Conservation (phyloP, 2,113 vertebrate species). For the Malurus elegans region DNA sequence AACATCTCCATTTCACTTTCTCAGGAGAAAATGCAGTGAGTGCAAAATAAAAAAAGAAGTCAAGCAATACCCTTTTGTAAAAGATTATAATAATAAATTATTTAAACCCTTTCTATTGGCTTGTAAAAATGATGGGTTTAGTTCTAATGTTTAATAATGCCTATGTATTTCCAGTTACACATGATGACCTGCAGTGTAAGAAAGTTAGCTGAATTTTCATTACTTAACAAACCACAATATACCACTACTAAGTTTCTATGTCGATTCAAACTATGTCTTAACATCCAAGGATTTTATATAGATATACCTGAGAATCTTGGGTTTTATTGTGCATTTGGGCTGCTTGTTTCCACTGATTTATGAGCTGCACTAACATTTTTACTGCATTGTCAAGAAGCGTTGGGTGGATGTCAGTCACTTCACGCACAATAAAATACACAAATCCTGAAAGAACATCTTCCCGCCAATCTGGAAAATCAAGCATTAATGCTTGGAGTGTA, state of each 20-base stretch:
- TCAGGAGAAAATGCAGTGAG: not conserved
- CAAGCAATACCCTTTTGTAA: not conserved
- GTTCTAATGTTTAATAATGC: not conserved
- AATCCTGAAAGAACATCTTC: slow-evolving; percentile 97
- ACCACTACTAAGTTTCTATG: not conserved
- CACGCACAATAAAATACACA: slow-evolving; percentile 94
- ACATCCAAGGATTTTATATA: not conserved
- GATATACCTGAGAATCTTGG: slow-evolving; percentile 86
- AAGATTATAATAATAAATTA: not conserved
- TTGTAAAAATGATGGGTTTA: not conserved
- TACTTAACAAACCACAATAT: not conserved
- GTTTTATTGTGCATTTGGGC: slow-evolving; percentile 89
- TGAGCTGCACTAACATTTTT: slow-evolving; percentile 97
- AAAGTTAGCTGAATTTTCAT: not conserved
- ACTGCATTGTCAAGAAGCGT: slow-evolving; percentile 95
- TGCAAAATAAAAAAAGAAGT: not conserved
- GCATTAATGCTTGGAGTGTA: slow-evolving; percentile 95
- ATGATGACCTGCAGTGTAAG: not conserved
- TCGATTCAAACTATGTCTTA: not conserved
- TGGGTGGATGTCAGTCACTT: slow-evolving; percentile 95
- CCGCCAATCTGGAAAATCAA: slow-evolving; percentile 97
- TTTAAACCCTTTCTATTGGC: not conserved
- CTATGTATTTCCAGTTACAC: not conserved
- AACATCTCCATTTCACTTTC: not conserved
- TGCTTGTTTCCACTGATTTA: slow-evolving; percentile 95